Percentiles rank a stretch among this genome's conserved stretches.
These are phyloP conservation scores for Limnephilus auricula DNA, from an alignment of 2,888 invertebrate genomes.

Conservation along the genomic window DNA sequence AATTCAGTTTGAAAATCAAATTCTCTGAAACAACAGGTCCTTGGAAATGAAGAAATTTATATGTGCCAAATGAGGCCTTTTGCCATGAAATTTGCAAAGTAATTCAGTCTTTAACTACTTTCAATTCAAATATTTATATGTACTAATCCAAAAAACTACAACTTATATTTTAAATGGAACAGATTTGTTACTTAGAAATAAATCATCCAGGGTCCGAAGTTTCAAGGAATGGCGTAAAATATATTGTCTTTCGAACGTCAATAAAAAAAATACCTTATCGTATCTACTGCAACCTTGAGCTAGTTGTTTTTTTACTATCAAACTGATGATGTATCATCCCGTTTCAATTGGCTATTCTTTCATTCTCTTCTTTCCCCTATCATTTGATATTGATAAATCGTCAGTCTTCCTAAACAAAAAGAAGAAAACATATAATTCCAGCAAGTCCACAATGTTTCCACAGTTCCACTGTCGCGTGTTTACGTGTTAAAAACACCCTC, in stretches of 20 bases:
- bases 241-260: background rate
- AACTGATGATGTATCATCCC: background rate
- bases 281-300: background rate
- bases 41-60: too few relatives aligned
- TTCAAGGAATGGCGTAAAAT: background rate
- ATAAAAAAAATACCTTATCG: background rate
- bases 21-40: too few relatives aligned
- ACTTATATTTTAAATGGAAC: too few relatives aligned
- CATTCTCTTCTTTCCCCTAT: background rate
- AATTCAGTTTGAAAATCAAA: too few relatives aligned
- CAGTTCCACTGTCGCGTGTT: background rate
- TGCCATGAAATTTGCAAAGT: background rate
- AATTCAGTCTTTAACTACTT: background rate
- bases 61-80: too few relatives aligned
- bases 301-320: background rate
- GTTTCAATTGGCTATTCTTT: background rate
- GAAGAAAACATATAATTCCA: background rate
- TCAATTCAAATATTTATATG: too few relatives aligned
- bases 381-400: background rate
- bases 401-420: background rate
- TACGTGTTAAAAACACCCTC: background rate
- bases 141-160: too few relatives aligned
- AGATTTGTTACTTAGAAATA: background rate
- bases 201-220: background rate
- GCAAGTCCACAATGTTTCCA: background rate